These are phyloP conservation scores for Lycophotia porphyrea DNA, from an alignment of 2,888 invertebrate genomes.

Conservation along the genomic window DNA sequence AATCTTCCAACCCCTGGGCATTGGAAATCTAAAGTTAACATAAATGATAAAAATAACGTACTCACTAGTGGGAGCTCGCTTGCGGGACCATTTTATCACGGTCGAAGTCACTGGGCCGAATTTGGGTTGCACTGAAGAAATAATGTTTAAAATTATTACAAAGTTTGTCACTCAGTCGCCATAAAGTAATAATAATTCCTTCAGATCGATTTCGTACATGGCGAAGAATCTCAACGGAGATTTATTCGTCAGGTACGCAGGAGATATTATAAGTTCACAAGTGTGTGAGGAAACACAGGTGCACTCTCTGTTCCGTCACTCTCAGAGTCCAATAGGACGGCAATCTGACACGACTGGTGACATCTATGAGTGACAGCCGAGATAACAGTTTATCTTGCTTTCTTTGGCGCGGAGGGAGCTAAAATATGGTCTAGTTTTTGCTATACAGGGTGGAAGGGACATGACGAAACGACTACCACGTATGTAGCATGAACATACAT, in stretches of 20 bases:
- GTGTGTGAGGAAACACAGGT: neutral
- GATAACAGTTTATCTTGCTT: too few relatives aligned
- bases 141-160: neutral
- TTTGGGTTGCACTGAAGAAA: neutral
- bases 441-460: too few relatives aligned
- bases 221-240: neutral
- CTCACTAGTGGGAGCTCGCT: constrained; percentile 21
- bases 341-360: neutral
- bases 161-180: neutral
- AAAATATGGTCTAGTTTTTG: too few relatives aligned
- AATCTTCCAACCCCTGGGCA: too few relatives aligned
- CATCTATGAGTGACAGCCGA: too few relatives aligned
- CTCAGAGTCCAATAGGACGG: neutral
- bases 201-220: neutral
- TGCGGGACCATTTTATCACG: neutral
- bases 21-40: neutral
- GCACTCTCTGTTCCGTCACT: neutral
- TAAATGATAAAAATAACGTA: constrained; percentile 16
- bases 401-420: too few relatives aligned
- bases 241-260: neutral
- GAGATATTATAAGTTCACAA: neutral
- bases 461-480: neutral
- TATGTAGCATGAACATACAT: neutral
- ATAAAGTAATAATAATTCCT: neutral
- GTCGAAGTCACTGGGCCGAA: neutral